phyloP scores from a whole-genome alignment of 2,888 invertebrate species.

The Bugula neritina region DNA sequence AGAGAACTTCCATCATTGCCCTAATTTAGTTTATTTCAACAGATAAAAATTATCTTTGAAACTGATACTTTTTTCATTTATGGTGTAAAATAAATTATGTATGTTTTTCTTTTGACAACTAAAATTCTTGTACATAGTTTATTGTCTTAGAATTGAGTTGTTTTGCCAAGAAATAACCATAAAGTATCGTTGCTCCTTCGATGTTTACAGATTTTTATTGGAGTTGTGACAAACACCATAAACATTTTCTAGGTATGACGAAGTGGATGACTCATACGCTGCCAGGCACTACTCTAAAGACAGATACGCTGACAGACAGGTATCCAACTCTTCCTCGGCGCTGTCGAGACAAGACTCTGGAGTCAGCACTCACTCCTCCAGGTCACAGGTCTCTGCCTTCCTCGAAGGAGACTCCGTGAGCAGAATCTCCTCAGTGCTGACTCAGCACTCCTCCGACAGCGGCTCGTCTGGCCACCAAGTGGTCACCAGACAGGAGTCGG shows the following conservation, averaged over 20 bases:
- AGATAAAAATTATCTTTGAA: too few species aligned
- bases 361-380: constrained; percentile 18
- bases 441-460: constrained; percentile 25
- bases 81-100: too few species aligned
- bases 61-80: too few species aligned
- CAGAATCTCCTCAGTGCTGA: not conserved
- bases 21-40: too few species aligned
- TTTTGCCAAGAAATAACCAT: too few species aligned
- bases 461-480: constrained; percentile 15
- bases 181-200: too few species aligned
- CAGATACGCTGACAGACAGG: not conserved
- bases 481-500: constrained; percentile 14
- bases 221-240: too few species aligned
- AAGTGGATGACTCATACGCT: not conserved
- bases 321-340: not conserved
- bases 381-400: not conserved
- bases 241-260: constrained; percentile 8
- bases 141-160: too few species aligned
- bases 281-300: constrained; percentile 1
- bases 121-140: too few species aligned
- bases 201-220: too few species aligned
- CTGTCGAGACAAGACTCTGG: constrained; percentile 23
- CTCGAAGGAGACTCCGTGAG: constrained; percentile 3
- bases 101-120: too few species aligned
- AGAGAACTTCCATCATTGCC: too few species aligned